These are phyloP conservation scores for Heliconius hermathena DNA, from an alignment of 1,140 invertebrate genomes.

Conservation along the genomic window DNA sequence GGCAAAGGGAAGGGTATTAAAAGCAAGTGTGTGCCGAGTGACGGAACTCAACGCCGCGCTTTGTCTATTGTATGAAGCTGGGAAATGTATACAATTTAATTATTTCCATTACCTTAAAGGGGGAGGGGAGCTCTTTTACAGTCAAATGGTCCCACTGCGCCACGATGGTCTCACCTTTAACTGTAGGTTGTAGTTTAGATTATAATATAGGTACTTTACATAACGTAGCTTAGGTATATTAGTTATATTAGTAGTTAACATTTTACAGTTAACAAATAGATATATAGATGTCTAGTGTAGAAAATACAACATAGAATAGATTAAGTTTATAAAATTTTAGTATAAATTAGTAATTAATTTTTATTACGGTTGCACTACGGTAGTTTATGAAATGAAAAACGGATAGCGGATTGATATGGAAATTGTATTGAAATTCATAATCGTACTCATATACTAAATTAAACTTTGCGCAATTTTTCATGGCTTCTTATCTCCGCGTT, in stretches of 20 bases:
- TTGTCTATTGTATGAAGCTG: too few relatives aligned
- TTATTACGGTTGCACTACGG: not conserved
- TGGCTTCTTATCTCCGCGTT: too few relatives aligned
- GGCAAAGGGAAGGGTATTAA: too few relatives aligned
- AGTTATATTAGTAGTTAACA: not conserved
- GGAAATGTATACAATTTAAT: too few relatives aligned
- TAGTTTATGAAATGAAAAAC: too few relatives aligned
- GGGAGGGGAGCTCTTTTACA: too few relatives aligned
- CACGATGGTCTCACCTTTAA: too few relatives aligned
- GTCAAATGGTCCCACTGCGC: too few relatives aligned
- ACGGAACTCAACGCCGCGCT: too few relatives aligned
- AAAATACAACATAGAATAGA: not conserved
- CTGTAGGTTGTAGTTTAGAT: not conserved
- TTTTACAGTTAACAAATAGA: conserved; percentile 1
- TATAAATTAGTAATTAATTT: not conserved
- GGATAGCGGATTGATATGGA: not conserved
- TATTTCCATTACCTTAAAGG: too few relatives aligned
- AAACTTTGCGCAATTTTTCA: not conserved
- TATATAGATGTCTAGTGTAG: not conserved
- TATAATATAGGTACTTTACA: not conserved
- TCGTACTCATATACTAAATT: not conserved
- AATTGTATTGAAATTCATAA: not conserved
- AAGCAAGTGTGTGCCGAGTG: too few relatives aligned
- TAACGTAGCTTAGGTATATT: too few relatives aligned
- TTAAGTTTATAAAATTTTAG: not conserved